A percentile compares a stretch with the other conserved stretches of the same genome.
phyloP scores from a whole-genome alignment of 2,113 vertebrate species.

The Poeciliopsis prolifica region DNA sequence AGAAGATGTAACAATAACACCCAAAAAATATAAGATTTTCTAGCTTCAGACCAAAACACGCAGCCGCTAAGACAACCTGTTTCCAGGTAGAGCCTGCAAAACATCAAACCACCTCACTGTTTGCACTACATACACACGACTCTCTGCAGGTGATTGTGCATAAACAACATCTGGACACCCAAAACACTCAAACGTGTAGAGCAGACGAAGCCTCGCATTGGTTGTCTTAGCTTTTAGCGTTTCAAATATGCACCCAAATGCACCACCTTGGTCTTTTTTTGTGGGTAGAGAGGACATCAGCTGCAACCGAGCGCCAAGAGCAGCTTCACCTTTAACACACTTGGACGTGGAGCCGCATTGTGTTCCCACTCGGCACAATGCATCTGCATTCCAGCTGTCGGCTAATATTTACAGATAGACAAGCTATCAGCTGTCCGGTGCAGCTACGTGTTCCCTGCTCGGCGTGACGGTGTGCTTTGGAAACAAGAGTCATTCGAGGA shows the following conservation, averaged over 20 bases:
- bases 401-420: conserved; percentile 18
- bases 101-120: not conserved
- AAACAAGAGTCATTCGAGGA: not conserved
- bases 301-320: not conserved
- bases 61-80: not conserved
- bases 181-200: not conserved
- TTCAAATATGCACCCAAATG: not conserved
- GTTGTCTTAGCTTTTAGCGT: not conserved
- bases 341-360: conserved; percentile 15
- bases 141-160: not conserved
- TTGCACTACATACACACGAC: not conserved
- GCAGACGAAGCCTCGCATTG: not conserved
- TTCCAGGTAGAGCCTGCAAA: not conserved
- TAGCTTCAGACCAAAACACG: not conserved
- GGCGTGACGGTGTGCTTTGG: conserved; percentile 6
- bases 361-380: not conserved
- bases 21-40: not conserved
- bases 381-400: not conserved
- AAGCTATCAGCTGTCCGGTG: not conserved
- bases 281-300: not conserved
- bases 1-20: too few relatives aligned
- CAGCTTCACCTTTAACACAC: conserved; percentile 31
- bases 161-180: not conserved
- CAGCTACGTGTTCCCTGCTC: conserved; percentile 3
- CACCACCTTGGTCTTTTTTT: not conserved